Percentiles rank a stretch among this genome's conserved stretches.
These are phyloP conservation scores for Acanthornis magna DNA, from an alignment of 2,797 vertebrate genomes.

Conservation along the genomic window DNA sequence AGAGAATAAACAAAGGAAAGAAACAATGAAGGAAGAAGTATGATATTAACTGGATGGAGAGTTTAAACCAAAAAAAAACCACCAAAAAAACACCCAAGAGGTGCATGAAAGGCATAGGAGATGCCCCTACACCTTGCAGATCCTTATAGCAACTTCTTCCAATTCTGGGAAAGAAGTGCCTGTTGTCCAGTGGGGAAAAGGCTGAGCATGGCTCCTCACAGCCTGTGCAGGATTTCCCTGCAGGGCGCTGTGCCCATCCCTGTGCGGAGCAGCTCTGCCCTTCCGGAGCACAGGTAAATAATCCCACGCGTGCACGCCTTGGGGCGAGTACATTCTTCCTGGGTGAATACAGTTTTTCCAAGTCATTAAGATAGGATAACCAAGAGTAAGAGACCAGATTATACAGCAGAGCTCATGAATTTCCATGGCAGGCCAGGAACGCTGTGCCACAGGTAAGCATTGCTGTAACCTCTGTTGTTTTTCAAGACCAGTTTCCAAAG, in stretches of 20 bases:
- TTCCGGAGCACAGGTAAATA: not conserved
- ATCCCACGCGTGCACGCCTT: not conserved
- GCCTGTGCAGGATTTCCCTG: not conserved
- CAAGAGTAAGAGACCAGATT: not conserved
- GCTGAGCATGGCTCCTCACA: not conserved
- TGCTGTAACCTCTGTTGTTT: not conserved
- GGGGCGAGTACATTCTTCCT: not conserved
- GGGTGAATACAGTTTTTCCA: slow-evolving; percentile 22
- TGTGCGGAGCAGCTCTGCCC: not conserved
- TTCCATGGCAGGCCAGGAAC: not conserved
- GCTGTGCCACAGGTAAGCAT: not conserved
- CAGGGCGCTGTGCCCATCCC: not conserved
- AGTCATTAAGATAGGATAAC: not conserved
- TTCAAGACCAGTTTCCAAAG: not conserved
- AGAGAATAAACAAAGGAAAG: not conserved
- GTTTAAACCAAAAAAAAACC: not conserved
- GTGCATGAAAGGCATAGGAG: not conserved
- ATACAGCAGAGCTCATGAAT: not conserved
- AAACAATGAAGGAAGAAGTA: not conserved
- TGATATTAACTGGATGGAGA: not conserved
- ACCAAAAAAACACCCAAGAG: not conserved
- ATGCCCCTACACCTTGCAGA: not conserved
- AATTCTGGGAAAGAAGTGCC: not conserved
- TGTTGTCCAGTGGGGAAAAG: not conserved
- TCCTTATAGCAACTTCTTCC: not conserved